phyloP scores from a whole-genome alignment of 2,888 invertebrate genomes.

The Reticulitermes lucifugus region DNA sequence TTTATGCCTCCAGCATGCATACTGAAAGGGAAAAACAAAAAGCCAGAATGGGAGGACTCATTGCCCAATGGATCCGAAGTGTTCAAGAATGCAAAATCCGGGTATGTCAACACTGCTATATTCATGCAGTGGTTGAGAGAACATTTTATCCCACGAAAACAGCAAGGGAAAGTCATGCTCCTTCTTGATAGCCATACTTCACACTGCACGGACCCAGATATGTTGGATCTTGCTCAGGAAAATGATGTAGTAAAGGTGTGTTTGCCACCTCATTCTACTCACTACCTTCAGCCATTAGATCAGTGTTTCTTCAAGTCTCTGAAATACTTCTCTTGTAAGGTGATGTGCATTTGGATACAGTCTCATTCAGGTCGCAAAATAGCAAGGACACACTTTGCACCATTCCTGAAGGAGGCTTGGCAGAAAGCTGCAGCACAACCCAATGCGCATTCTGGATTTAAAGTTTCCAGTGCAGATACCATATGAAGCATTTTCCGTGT shows the following conservation, averaged over 20 bases:
- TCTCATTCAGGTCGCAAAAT: constrained; percentile 53
- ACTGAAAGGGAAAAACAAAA: not conserved
- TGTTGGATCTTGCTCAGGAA: not conserved
- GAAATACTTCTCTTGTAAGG: constrained; percentile 53
- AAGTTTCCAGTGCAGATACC: no score
- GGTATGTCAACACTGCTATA: not conserved
- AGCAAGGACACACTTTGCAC: constrained; percentile 52
- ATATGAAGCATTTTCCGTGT: no score
- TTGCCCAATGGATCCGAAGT: not conserved
- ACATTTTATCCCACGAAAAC: constrained; percentile 1
- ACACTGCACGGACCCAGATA: not conserved
- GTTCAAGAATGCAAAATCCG: not conserved
- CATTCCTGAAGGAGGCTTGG: constrained; percentile 49
- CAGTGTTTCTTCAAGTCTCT: constrained; percentile 57
- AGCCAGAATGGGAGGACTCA: not conserved
- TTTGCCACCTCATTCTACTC: not conserved
- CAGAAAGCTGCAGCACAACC: constrained; percentile 48
- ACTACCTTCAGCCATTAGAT: constrained; percentile 57
- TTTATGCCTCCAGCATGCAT: not conserved
- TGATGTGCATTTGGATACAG: constrained; percentile 51
- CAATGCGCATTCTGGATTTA: constrained; percentile 39
- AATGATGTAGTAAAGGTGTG: not conserved
- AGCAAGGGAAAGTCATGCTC: not conserved
- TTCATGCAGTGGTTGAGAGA: not conserved
- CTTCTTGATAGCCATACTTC: not conserved